A percentile compares a stretch with the other conserved stretches of the same genome.
Conservation (phyloP, 2,888 invertebrate species). For the Epirrhoe tristata region DNA sequence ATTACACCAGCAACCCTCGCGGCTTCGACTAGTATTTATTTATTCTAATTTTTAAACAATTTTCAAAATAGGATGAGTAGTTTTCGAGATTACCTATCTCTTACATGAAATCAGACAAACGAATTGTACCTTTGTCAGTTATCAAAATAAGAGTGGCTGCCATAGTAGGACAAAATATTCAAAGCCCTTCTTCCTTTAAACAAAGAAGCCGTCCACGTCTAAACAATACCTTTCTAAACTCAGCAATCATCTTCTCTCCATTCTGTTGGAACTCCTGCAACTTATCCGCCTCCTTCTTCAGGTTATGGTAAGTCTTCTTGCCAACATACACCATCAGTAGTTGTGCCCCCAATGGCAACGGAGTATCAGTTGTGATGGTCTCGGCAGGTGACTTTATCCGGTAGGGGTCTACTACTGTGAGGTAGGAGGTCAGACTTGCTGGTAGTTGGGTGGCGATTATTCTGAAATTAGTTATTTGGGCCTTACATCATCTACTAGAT, state of each 20-base stretch:
- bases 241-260: slow-evolving; percentile 75
- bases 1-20: not conserved
- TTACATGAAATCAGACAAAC: too few relatives aligned
- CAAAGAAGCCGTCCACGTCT: too few relatives aligned
- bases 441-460: slow-evolving; percentile 93
- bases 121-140: too few relatives aligned
- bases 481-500: not conserved
- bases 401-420: slow-evolving; percentile 93
- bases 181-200: too few relatives aligned
- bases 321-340: slow-evolving; percentile 91
- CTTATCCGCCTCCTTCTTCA: slow-evolving; percentile 71
- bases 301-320: slow-evolving; percentile 84
- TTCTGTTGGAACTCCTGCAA: slow-evolving; percentile 71
- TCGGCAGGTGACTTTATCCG: slow-evolving; percentile 94
- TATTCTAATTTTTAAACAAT: too few relatives aligned
- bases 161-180: too few relatives aligned
- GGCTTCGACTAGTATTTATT: too few relatives aligned
- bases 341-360: slow-evolving; percentile 92
- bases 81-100: too few relatives aligned
- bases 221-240: slow-evolving; percentile 69
- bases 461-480: slow-evolving; percentile 71
- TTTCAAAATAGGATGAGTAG: too few relatives aligned
- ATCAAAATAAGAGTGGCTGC: too few relatives aligned
- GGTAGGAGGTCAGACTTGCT: slow-evolving; percentile 90
- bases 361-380: slow-evolving; percentile 86